Percentiles rank a stretch among this genome's conserved stretches.
Evolutionary conservation across 2,797 vertebrate species (phyloP).

Genomic region (Sebastes trivittatus): DNA sequence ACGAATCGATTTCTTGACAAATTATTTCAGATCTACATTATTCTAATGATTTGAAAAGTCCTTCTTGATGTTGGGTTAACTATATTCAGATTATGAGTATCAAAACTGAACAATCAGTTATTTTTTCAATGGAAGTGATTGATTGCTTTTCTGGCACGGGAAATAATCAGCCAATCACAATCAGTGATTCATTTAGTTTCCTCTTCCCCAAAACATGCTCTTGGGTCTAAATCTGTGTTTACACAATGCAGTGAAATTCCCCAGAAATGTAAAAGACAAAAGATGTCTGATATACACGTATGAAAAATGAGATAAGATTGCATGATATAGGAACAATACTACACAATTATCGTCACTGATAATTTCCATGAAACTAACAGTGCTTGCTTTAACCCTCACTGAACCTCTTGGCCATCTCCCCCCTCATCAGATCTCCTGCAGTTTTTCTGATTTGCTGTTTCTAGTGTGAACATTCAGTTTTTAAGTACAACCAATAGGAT

Average conservation of each 20-base stretch:
- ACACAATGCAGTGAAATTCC: no score
- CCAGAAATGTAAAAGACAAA: no score
- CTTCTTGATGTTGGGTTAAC: not conserved
- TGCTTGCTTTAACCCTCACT: not conserved
- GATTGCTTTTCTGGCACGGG: not conserved
- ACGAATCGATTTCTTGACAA: not conserved
- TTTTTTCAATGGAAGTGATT: not conserved
- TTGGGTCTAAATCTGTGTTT: not conserved
- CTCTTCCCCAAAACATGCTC: not conserved
- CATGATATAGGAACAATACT: not conserved
- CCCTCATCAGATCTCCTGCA: not conserved
- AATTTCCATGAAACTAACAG: not conserved
- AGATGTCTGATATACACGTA: not conserved
- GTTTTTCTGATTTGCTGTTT: slow-evolving; percentile 9
- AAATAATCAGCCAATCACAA: not conserved
- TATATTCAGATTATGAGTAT: not conserved
- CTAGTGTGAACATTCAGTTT: slow-evolving; percentile 11
- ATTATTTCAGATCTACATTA: not conserved
- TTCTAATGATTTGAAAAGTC: not conserved
- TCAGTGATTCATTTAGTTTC: not conserved
- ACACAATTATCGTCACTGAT: not conserved
- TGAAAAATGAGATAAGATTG: not conserved
- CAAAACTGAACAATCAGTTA: not conserved
- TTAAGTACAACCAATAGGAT: slow-evolving; percentile 14
- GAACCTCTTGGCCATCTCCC: not conserved